A percentile compares a stretch with the other conserved stretches of the same genome.
Evolutionary conservation across 2,888 invertebrate species (phyloP).

Genomic region (Neoascia interrupta): DNA sequence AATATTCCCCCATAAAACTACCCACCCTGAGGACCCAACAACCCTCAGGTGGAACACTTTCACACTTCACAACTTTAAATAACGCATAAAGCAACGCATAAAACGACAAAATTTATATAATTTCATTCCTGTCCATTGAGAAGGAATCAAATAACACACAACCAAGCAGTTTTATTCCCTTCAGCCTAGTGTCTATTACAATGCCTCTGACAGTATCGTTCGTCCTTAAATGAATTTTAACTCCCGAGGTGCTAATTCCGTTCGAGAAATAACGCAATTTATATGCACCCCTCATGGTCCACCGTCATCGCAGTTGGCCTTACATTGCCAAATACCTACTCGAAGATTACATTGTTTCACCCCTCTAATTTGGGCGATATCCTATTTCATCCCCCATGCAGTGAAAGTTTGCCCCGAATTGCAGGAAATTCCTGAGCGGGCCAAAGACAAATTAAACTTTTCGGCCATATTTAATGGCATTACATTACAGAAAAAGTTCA

Average conservation of each 20-base stretch:
- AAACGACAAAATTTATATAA: constrained; percentile 24
- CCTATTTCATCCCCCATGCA: constrained; percentile 26
- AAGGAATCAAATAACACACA: constrained; percentile 53
- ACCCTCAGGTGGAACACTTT: constrained; percentile 53
- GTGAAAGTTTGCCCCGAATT: constrained; percentile 14
- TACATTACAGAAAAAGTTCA: constrained; percentile 51
- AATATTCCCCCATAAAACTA: constrained; percentile 40
- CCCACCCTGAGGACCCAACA: constrained; percentile 15
- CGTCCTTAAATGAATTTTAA: constrained; percentile 56
- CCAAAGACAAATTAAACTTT: constrained; percentile 54
- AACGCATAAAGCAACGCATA: constrained; percentile 18
- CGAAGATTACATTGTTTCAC: constrained; percentile 56
- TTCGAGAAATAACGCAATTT: constrained; percentile 63
- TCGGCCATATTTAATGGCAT: constrained; percentile 52
- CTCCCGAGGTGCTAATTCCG: constrained; percentile 65
- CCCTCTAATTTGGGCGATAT: constrained; percentile 39
- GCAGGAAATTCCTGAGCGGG: constrained; percentile 33
- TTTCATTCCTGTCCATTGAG: constrained; percentile 38
- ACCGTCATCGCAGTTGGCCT: background rate
- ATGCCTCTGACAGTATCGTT: constrained; percentile 32
- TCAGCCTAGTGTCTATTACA: constrained; percentile 12
- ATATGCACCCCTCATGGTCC: constrained; percentile 57
- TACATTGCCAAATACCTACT: constrained; percentile 40
- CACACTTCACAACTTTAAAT: constrained; percentile 54
- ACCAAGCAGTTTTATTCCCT: constrained; percentile 13